Percentiles rank a stretch among this genome's conserved stretches.
phyloP scores from a whole-genome alignment of 2,888 invertebrate genomes.

The Lutraria lutraria region DNA sequence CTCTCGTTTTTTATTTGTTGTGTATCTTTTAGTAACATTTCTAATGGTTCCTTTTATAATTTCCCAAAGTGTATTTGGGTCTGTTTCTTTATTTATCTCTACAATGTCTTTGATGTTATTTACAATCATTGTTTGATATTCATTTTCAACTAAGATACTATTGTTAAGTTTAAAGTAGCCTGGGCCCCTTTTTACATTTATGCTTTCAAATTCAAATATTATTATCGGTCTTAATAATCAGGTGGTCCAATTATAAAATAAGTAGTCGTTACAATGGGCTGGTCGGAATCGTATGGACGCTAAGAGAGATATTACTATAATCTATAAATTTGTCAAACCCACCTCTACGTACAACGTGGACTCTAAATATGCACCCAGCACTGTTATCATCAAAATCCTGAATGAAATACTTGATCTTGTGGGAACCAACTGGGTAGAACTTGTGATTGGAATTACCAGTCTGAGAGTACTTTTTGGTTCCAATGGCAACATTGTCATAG shows the following conservation, averaged over 20 bases:
- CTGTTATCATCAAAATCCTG: not conserved
- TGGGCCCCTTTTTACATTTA: no score
- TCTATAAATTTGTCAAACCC: not conserved
- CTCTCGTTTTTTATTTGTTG: no score
- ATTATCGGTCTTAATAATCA: not conserved
- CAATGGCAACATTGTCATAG: not conserved
- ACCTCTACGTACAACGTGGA: not conserved
- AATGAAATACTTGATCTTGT: not conserved
- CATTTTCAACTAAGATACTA: no score
- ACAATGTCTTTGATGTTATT: no score
- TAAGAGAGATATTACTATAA: not conserved
- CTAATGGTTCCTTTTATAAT: no score
- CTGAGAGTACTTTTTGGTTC: not conserved
- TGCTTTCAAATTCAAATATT: no score
- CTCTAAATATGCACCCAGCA: not conserved
- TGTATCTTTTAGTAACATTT: no score
- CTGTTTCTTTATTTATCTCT: no score
- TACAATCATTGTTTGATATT: no score
- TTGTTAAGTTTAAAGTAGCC: no score
- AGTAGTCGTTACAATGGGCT: not conserved
- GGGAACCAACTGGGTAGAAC: not conserved
- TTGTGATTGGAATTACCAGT: not conserved
- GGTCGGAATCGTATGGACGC: not conserved
- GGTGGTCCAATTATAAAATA: not conserved
- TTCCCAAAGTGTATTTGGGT: no score